Evolutionary conservation across 2,888 invertebrate species (phyloP).

Genomic region (Acrocyrtus sp.): DNA sequence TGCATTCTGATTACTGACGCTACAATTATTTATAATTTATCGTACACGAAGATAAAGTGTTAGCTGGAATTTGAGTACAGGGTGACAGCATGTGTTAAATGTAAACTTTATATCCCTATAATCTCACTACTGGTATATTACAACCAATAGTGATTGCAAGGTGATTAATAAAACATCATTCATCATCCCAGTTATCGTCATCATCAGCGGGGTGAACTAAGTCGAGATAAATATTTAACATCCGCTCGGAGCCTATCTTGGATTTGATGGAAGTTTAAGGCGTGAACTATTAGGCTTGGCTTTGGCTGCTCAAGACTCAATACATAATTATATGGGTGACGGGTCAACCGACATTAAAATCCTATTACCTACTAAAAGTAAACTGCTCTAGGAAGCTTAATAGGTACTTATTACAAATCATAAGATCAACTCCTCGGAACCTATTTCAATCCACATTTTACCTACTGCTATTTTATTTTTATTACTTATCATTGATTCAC

Average conservation of each 20-base stretch:
- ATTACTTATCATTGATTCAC: no score
- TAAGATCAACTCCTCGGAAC: no score
- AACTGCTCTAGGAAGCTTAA: no score
- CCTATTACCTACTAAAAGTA: slow-evolving; percentile 15
- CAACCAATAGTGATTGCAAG: slow-evolving; percentile 1
- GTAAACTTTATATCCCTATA: no score
- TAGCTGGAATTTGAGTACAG: neutral
- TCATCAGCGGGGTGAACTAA: neutral
- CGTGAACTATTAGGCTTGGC: no score
- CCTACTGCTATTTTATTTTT: no score
- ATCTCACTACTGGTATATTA: neutral
- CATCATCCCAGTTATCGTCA: neutral
- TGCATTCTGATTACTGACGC: no score
- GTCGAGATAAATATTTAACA: neutral
- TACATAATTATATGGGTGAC: slow-evolving; percentile 2
- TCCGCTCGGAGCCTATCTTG: no score
- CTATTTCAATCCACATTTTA: no score
- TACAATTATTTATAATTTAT: neutral
- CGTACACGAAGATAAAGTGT: no score
- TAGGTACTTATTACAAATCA: no score
- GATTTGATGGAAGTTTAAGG: no score
- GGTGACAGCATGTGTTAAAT: neutral
- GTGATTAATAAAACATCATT: slow-evolving; percentile 13
- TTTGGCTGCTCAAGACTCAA: neutral
- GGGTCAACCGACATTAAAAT: slow-evolving; percentile 26